Evolutionary conservation across 1,140 invertebrate species (phyloP).

Genomic region (Formica selysi): DNA sequence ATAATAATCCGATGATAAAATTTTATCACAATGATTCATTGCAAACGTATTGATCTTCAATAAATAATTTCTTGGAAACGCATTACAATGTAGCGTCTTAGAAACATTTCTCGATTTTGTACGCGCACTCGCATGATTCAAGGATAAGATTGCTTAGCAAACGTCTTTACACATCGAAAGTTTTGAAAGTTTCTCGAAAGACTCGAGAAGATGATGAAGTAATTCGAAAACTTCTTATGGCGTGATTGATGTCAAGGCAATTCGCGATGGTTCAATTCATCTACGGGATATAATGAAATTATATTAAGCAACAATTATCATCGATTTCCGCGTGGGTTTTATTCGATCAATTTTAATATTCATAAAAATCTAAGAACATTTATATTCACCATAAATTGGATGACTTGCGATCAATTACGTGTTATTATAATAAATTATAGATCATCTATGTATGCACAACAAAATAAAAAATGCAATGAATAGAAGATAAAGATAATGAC

Average conservation of each 20-base stretch:
- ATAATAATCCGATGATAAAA: not conserved
- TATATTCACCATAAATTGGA: not conserved
- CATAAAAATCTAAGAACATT: not conserved
- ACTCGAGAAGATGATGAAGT: not conserved
- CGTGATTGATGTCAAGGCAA: constrained; percentile 16
- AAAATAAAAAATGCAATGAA: no score
- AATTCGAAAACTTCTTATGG: constrained; percentile 24
- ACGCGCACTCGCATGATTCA: not conserved
- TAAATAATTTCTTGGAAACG: not conserved
- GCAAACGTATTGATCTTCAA: not conserved
- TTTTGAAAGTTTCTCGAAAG: not conserved
- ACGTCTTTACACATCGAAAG: not conserved
- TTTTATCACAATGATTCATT: not conserved
- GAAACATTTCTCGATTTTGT: not conserved
- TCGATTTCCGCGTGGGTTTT: not conserved
- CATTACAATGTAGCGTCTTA: not conserved
- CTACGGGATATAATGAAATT: not conserved
- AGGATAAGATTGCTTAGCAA: constrained; percentile 25
- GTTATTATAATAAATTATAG: no score
- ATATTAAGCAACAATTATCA: not conserved
- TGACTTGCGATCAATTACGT: no score
- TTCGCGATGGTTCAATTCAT: constrained; percentile 13
- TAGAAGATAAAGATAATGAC: no score
- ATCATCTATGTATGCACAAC: no score
- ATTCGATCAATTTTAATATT: not conserved